A percentile compares a stretch with the other conserved stretches of the same genome.
Evolutionary conservation across 2,888 invertebrate species (phyloP).

Genomic region (Orchestes rusci): DNA sequence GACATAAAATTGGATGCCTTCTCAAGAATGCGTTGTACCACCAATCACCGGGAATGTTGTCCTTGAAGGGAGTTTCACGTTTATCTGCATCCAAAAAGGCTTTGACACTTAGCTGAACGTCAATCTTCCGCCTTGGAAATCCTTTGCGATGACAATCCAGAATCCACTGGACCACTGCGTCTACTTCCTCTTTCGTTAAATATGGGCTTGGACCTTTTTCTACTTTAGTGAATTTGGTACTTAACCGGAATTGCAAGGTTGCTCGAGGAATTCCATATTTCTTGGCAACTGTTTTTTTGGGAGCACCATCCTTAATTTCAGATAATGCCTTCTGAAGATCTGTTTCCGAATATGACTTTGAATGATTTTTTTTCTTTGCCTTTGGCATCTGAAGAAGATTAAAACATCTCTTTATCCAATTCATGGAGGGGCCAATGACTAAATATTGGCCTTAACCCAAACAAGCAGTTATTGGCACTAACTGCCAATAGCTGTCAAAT

Average conservation of each 20-base stretch:
- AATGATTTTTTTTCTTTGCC: neutral
- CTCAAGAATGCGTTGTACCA: neutral
- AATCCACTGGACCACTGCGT: constrained; percentile 12
- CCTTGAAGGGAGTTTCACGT: neutral
- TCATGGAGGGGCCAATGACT: too few species aligned
- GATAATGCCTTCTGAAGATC: constrained; percentile 8
- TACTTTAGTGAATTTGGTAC: constrained; percentile 19
- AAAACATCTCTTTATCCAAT: too few species aligned
- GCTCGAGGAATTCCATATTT: constrained; percentile 17
- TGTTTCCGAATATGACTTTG: constrained; percentile 9
- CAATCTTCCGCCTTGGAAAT: constrained; percentile 28
- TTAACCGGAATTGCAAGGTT: constrained; percentile 19
- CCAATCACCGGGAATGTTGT: too few species aligned
- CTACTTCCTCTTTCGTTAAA: constrained; percentile 6
- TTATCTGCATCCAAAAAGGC: constrained; percentile 27
- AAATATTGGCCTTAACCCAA: too few species aligned
- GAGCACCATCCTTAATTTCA: constrained; percentile 7
- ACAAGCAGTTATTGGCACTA: too few species aligned
- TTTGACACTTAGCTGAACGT: constrained; percentile 24
- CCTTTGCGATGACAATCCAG: constrained; percentile 15
- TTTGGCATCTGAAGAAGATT: too few species aligned
- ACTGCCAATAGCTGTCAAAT: neutral
- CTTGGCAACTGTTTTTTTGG: constrained; percentile 6
- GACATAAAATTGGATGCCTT: constrained; percentile 2
- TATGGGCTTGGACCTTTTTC: constrained; percentile 17